Percentiles rank a stretch among this genome's conserved stretches.
These are phyloP conservation scores for Geotrupes spiniger DNA, from an alignment of 2,888 invertebrate species.

Conservation along the genomic window DNA sequence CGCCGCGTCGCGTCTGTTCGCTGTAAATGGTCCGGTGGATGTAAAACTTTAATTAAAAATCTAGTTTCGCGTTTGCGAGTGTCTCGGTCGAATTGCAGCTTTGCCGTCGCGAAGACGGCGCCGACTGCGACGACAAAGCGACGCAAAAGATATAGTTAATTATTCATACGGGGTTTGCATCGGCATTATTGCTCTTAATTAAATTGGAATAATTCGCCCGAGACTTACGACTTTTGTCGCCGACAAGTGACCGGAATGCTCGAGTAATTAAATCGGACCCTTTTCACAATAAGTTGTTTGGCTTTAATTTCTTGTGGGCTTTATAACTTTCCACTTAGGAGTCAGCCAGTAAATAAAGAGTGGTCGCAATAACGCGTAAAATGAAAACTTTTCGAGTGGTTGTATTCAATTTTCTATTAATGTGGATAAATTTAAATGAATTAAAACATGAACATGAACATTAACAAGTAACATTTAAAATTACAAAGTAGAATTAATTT, in stretches of 20 bases:
- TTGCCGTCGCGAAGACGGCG: neutral
- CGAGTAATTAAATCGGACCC: conserved; percentile 27
- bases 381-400: too few relatives aligned
- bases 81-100: neutral
- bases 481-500: too few relatives aligned
- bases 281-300: conserved; percentile 13
- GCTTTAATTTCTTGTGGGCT: too few relatives aligned
- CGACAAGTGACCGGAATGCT: conserved; percentile 30
- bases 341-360: too few relatives aligned
- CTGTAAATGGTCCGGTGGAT: neutral
- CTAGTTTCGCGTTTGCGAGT: conserved; percentile 1
- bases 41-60: conserved; percentile 5
- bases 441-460: too few relatives aligned
- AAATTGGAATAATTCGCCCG: conserved; percentile 14
- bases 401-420: too few relatives aligned
- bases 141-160: conserved; percentile 3
- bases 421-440: too few relatives aligned
- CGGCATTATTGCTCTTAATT: conserved; percentile 1
- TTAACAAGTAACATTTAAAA: too few relatives aligned
- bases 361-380: too few relatives aligned
- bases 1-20: neutral
- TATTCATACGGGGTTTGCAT: neutral
- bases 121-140: neutral
- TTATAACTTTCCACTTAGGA: too few relatives aligned
- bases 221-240: conserved; percentile 19